Evolutionary conservation across 2,797 vertebrate genomes (phyloP), one percentile per base, ranked within the genome.

Genomic region (Phoebastria nigripes): DNA sequence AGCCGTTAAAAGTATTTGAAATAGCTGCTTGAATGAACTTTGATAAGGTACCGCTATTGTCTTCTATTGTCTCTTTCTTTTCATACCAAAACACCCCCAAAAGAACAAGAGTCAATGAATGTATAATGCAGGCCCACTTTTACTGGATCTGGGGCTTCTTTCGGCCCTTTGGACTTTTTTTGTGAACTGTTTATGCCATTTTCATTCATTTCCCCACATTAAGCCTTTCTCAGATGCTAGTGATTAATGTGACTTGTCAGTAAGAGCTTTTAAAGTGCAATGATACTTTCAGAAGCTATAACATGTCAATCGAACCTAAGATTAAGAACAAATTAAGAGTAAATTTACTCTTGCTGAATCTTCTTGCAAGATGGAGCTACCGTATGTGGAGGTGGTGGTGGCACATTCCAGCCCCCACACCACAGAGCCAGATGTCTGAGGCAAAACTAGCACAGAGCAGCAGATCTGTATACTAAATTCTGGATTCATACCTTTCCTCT

Each of bases 1-100:
- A 99, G 99, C 98, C 98, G 98, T 99, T 99, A 98, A 99, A 99
- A 99, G 99, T 99, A 98, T 98, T 98, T 98, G 98, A 98, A 99
- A 98, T 98, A 98, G 98, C 98, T 98, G 98, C 98, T 98, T 99
- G 98, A 98, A 98, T 98, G 98, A 98, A 99, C 99, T 98, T 98
- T 95, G 98, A 98, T 98, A 99, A 99, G 98, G 98, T 98, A 98
- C 97, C 28, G 79, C 98, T 97, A 99, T 99, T 99, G 99, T 99
- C 92, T 98, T 94, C 95, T 94, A 97, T 98, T 98, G 98, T 98
- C 96, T 98, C 98, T 98, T 97, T 98, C 98, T 97, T 98, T 98
- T 99, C 98, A 98, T 98, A 98, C 71, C 94, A 98, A 98, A 98
- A 98, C 97, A 98, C 98, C 98, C 98, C 98, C 96, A 97, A 98